These are phyloP conservation scores for Rhea americana DNA, from an alignment of 2,113 vertebrate genomes.

Conservation along the genomic window DNA sequence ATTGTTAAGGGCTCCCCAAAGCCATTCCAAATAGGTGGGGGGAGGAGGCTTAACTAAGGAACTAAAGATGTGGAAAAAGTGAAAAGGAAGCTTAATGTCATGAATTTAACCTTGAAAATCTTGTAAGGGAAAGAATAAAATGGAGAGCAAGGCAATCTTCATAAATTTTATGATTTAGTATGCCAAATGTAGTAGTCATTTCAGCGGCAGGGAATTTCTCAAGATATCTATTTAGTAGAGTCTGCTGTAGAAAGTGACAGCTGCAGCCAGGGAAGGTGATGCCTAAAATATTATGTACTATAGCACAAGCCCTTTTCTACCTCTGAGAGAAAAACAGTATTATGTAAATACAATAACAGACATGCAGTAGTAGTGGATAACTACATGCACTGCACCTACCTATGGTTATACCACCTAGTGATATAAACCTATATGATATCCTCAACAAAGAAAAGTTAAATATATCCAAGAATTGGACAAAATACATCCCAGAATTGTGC, in stretches of 20 bases:
- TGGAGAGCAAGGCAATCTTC: not conserved
- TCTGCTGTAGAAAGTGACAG: not conserved
- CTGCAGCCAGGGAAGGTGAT: not conserved
- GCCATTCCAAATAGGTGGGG: not conserved
- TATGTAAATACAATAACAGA: not conserved
- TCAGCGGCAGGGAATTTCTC: not conserved
- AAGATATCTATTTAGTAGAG: not conserved
- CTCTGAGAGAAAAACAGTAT: not conserved
- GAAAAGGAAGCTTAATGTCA: not conserved
- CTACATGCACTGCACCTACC: not conserved
- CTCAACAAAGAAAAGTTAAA: not conserved
- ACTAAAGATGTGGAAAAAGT: not conserved
- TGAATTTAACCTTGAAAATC: constrained; percentile 7
- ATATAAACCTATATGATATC: not conserved
- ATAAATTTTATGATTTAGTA: not conserved
- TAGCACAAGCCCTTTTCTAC: not conserved
- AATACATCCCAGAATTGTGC: not conserved
- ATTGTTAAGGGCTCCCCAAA: constrained; percentile 38
- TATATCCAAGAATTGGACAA: not conserved
- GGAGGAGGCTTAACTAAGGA: not conserved
- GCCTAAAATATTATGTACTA: not conserved
- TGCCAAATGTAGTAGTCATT: not conserved
- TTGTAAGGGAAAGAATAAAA: not conserved
- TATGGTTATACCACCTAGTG: not conserved
- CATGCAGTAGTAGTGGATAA: not conserved